Percentiles rank a stretch among this genome's conserved stretches.
Conservation (phyloP, 2,797 vertebrate species). For the Peromyscus attwateri region DNA sequence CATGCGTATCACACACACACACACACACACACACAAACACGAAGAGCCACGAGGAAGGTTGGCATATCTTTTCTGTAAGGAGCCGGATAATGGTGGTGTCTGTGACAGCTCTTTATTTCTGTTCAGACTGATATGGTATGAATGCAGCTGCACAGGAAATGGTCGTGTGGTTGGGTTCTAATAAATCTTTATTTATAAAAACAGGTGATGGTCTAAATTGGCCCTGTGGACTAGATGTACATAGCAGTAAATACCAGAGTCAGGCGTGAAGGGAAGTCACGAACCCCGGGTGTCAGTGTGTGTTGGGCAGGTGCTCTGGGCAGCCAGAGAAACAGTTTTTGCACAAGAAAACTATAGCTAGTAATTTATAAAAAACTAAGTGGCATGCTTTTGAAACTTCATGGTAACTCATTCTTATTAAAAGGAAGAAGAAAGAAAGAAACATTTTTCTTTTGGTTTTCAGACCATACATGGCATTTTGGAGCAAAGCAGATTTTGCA, state of each 20-base stretch:
- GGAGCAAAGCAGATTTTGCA: constrained; percentile 90
- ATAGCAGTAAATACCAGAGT: not conserved
- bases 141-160: not conserved
- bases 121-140: not conserved
- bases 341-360: not conserved
- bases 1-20: too few relatives aligned
- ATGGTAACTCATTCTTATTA: not conserved
- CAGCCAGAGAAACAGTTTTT: not conserved
- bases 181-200: not conserved
- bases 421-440: not conserved
- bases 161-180: not conserved
- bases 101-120: not conserved
- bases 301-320: not conserved
- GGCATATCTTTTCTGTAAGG: not conserved
- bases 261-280: not conserved
- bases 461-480: constrained; percentile 93
- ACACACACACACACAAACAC: not conserved
- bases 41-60: not conserved
- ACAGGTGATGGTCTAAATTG: not conserved
- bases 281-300: accelerated
- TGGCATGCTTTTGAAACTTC: not conserved
- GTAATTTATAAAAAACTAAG: not conserved
- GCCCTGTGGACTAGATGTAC: not conserved
- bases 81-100: not conserved
- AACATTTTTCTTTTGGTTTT: constrained; percentile 77